Base-by-base conservation (phyloP, 2,888 invertebrate species). In the Euproctis similis region DNA sequence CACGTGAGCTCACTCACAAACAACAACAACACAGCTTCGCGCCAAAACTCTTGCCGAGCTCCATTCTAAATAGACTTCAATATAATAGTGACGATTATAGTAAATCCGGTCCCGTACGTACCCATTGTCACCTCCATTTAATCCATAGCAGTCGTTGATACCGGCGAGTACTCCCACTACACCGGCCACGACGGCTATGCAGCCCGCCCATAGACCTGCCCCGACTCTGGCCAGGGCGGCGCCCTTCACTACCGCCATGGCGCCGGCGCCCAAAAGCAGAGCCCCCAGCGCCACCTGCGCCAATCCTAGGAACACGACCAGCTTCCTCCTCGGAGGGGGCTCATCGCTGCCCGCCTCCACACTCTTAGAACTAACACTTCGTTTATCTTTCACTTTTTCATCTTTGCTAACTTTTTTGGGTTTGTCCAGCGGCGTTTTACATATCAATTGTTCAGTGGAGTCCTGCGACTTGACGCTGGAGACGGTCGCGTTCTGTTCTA, bases 191-290 rank as follows among this genome's bases (percentile, higher is more conserved):
- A 90, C 85, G 6, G 89, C 87, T 20, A 88, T 74, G 37, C 88
- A 86, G 10, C 90, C 90, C 24, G 89, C 88, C 90, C 90, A 90
- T 30, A 90, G 75, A 2, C 90, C 90, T 1, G 89, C 89, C 11
- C 90, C 90, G 13, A 87, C 87, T 28, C 86, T 61, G 14, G 87
- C 74, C 39, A 85, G 63, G 36, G 85, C 77, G 24, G 90, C 88
- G 24, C 88, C 88, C 58, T 89, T 87, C 41, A 88, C 86, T 41
- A 90, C 84, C 2, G 88, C 89, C 40, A 88, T 56, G 11, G 89
- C 87, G 1, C 90, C 90, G 33, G 88, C 88, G 3, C 87, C 87
- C 39, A 88, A 86, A 69, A 90, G 74, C 46, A 88, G 64, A 34
- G 89, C 76, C 8, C 90, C 90, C 29, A 90, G 84, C 34, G 86